phyloP scores from a whole-genome alignment of 2,113 vertebrate genomes.

The Urocitellus parryii region DNA sequence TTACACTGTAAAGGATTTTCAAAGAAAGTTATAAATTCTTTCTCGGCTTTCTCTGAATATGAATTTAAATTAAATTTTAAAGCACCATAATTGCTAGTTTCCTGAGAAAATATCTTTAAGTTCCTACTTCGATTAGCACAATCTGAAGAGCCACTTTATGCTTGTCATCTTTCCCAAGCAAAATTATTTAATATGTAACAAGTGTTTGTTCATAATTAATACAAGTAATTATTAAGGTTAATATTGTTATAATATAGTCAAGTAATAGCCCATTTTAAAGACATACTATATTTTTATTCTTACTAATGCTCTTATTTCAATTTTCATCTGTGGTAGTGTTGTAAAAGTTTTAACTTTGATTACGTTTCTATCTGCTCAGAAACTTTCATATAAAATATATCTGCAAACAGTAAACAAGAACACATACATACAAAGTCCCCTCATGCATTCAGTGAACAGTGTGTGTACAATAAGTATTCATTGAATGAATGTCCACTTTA shows the following conservation, averaged over 20 bases:
- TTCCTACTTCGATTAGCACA: background rate
- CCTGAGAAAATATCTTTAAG: background rate
- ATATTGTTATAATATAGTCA: background rate
- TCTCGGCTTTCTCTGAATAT: background rate
- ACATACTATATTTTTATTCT: background rate
- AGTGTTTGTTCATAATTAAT: background rate
- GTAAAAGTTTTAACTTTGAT: background rate
- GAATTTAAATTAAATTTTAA: conserved; percentile 43
- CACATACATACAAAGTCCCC: background rate
- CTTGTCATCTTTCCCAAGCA: background rate
- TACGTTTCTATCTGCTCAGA: background rate
- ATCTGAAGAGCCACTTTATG: background rate
- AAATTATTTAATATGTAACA: background rate
- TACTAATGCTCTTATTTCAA: background rate
- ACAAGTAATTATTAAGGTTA: background rate
- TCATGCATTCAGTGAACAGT: background rate
- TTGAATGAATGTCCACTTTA: background rate
- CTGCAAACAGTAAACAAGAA: background rate
- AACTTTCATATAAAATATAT: background rate
- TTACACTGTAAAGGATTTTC: background rate
- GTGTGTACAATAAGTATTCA: background rate
- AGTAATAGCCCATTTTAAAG: background rate
- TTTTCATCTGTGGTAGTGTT: background rate
- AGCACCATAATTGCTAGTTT: background rate
- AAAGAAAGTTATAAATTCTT: background rate